Base-by-base conservation (phyloP, 2,113 vertebrate species). In the Oryzias curvinotus region DNA sequence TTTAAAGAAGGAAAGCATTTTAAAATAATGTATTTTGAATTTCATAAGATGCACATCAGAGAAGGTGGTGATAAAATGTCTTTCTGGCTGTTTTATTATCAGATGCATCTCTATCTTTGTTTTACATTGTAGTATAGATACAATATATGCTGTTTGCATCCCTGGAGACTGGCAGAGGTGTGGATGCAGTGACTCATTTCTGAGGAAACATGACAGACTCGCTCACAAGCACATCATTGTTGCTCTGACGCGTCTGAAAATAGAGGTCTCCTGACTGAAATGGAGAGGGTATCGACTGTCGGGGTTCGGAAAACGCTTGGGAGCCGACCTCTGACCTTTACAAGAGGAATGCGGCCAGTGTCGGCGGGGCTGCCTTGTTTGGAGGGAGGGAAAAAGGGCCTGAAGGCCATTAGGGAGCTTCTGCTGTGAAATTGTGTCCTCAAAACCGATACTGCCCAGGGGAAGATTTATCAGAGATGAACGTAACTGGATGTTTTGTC, bases 261-360 rank as follows among this genome's bases (percentile, higher is more conserved):
- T 80, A 62, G 77, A 82, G 80, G 79, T 83, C 75, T 78, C n/a
- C 47, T 61, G 56, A 60, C 56, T 86, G 78, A 87, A 86, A 69
- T 49, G 42, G 36, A 79, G 64, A 80, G 61, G 75, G 50, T 77
- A 74, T 64, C n/a, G 55, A 45, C 74, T 88, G 77, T 74, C 75
- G 73, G 62, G 81, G 62, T 52, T 81, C 51, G 70, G 64, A 67
- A 65, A 71, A 65, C 60, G 57, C 61, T 56, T 41, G 55, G 58
- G 73, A 67, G 61, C 18, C 19, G 57, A 88, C 75, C 81, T 75
- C 53, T 87, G 82, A 89, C 82, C 87, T 57, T 42, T 53, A 44
- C 57, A 53, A 81, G 46, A 86, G 76, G 86, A 87, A 91, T 89
- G 85, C 55, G 63, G 65, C 75, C 54, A 5, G 57, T 53, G 55